Base-by-base conservation (phyloP, 2,888 invertebrate species). In the Polydrusus cervinus region DNA sequence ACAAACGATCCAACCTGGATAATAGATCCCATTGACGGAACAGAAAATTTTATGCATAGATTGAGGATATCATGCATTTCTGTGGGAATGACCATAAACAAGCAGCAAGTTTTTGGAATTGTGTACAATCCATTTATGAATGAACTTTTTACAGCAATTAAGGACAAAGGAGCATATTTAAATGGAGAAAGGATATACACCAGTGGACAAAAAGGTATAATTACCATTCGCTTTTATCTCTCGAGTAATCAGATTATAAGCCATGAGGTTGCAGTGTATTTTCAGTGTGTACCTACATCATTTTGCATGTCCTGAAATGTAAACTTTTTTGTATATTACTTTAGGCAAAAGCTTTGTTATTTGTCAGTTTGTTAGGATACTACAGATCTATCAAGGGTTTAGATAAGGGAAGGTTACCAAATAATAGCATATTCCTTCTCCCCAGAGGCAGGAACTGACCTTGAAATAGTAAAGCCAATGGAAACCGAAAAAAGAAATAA, bases 1-100 rank as follows among this genome's bases (percentile, higher is more conserved):
- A 94, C 94, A 0, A 90, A 94, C 82, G 90, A 89, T n/a, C 95
- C 95, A 25, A 96, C 95, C 0, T 95, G 94, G 94, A 92, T 95
- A 69, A 92, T 95, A 75, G 94, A 96, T 87, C 96, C 96, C 7
- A 93, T 96, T 65, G 96, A 97, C 87, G 96, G 96, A n/a, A 96
- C 96, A 1, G 91, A 92, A 57, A 97, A 97, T 88, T 96, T 95
- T 85, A 92, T 95, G 11, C 90, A 91, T 80, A 88, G 90, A 70
- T 90, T 93, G 81, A 93, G 93, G 0, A 11, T 68, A 43, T 68
- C 90, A n/a, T 92, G 91, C 78, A 91, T 95, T 72, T 94, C 94
- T 38, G 90, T 95, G 66, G 95, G 90, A 49, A 84, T 92, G 40
- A 82, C 89, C 0, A 86, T 91, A 10, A 87, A 90, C 18, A 91